Base-by-base conservation (phyloP, 2,113 vertebrate species). In the Gorsachius goisagi region DNA sequence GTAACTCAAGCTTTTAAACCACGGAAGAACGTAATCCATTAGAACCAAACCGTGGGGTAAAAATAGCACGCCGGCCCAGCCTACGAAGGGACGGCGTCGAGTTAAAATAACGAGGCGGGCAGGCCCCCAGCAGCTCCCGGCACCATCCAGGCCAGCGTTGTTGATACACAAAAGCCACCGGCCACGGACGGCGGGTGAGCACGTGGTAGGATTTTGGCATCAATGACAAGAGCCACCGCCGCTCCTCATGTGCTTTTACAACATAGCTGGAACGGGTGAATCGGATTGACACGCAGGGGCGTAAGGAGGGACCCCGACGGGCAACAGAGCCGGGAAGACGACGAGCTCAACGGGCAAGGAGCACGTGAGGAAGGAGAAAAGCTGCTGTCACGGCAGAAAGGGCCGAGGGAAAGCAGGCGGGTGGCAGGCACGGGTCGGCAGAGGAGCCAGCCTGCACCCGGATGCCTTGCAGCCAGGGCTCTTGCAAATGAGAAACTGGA, bases 121-220 rank as follows among this genome's bases (percentile, higher is more conserved):
- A 39, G 39, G 79, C 73, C n/a, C 13, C 2, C 3, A 23, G 9
- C 37, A 21, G 35, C 16, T 55, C 85, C 91, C 15, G 75, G 77
- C 28, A 35, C 14, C 11, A 24, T 2, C 62, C 9, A 53, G 76
- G 2, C 7, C 1, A 56, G 41, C 0, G 14, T 6, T 77, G 27
- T 3, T 24, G 69, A 52, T 1, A 4, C 44, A 14, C 22, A 19
- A 37, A 73, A 89, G 90, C 37, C 82, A 30, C 47, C 6, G 11
- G 23, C 8, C 37, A 4, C 69, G 6, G 0, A 1, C 2, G 3
- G 62, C 0, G 1, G 56, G 32, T 1, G 9, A 77, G 15, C 1
- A 3, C 0, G 2, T 2, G 52, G 30, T 2, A 15, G 2, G 67
- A 24, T 39, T 5, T 20, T 68, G 18, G 59, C 82, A 21, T 12